Base-by-base conservation (phyloP, 2,113 vertebrate species). In the Aleadryas rufinucha region DNA sequence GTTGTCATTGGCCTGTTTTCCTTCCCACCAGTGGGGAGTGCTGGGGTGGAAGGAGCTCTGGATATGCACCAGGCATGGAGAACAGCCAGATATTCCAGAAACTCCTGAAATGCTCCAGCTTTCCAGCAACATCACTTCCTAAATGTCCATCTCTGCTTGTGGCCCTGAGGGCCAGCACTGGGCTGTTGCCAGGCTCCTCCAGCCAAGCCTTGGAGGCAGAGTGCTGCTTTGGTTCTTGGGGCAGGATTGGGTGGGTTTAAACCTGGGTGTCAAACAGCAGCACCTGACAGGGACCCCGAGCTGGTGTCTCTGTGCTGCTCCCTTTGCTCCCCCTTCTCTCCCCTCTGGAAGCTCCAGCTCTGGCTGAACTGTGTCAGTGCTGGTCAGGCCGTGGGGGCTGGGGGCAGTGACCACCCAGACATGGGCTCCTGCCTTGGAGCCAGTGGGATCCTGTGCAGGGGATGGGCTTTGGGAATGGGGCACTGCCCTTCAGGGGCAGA, bases 321-420 rank as follows among this genome's bases (percentile, higher is more conserved):
- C 33, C 37, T 71, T 9, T 50, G 7, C 21, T 60, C 30, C 26
- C 59, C 14, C 7, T 19, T 16, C 16, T 71, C 26, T 54, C 23
- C 26, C 16, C 16, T 30, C 64, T 30, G 7, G 10, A 60, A 37
- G 50, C 27, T 84, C 11, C 37, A 15, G 77, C 66, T 64, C 5
- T 17, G 7, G 33, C 15, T 23, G 83, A 52, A 1, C 50, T 2
- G 0, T 8, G 30, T 4, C 1, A 2, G 31, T 6, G 10, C 78
- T 3, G 12, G 5, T 20, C 47, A 50, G 6, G 16, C 57, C 1
- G 0, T 5, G 2, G 3, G 76, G 16, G 17, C 76, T 2, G 1
- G 24, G 66, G 60, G 30, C 16, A 68, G 78, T 5, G 31, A 20
- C 41, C 20, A 1, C 47, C 3, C 50, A 3, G 9, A 11, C 0